Evolutionary conservation across 1,140 invertebrate genomes (phyloP).

Genomic region (Diorhabda carinulata): DNA sequence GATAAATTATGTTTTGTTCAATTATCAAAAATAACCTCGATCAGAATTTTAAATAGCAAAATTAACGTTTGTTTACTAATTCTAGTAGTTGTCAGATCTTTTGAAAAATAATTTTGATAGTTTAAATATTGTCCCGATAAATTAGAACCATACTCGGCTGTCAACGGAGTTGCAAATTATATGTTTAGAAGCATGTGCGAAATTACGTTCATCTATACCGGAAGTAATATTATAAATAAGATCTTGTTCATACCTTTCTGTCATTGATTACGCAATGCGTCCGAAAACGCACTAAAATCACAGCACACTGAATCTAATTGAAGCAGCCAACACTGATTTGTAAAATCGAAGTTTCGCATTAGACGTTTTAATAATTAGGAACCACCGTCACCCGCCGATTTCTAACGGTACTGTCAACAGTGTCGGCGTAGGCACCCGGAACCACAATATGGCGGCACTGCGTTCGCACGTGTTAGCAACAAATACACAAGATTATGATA

Average conservation of each 20-base stretch:
- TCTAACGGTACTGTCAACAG: slow-evolving; percentile 6
- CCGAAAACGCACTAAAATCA: slow-evolving; percentile 14
- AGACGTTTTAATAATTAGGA: slow-evolving; percentile 4
- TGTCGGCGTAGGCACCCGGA: slow-evolving; percentile 17
- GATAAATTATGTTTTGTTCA: too few species aligned
- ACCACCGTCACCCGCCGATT: background rate
- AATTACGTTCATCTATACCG: too few species aligned
- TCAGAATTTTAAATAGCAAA: too few species aligned
- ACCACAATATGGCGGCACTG: slow-evolving; percentile 19
- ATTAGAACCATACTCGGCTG: too few species aligned
- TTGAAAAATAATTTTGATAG: too few species aligned
- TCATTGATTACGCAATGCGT: slow-evolving; percentile 24
- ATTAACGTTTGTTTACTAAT: too few species aligned
- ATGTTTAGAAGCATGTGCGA: too few species aligned
- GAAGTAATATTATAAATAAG: background rate
- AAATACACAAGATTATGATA: slow-evolving; percentile 13
- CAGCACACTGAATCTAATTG: background rate
- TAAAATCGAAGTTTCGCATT: slow-evolving; percentile 11
- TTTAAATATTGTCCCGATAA: too few species aligned
- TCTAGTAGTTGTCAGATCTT: too few species aligned
- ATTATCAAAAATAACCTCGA: too few species aligned
- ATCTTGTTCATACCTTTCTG: slow-evolving; percentile 15
- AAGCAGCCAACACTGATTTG: slow-evolving; percentile 5
- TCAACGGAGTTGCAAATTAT: too few species aligned
- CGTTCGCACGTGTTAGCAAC: slow-evolving; percentile 10